Base-by-base conservation (phyloP, 2,797 vertebrate genomes). In the Lacerta viridis region DNA sequence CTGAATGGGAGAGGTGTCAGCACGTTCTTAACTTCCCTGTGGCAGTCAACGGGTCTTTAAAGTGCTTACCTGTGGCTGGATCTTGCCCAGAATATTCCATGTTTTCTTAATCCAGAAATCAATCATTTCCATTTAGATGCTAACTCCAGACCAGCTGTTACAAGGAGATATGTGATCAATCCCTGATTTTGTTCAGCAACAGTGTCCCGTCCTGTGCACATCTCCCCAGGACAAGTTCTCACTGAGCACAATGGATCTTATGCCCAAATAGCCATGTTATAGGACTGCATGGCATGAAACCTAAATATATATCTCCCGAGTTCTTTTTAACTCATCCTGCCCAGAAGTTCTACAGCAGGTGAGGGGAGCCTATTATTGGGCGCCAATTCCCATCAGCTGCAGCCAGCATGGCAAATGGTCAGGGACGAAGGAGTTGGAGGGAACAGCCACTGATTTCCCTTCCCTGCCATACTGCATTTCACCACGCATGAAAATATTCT, bases 91-190 rank as follows among this genome's bases (percentile, higher is more conserved):
- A 29, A 72, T 87, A 64, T 75, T 81, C 20, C n/a, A 41, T 23
- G 25, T 55, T 46, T 75, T 75, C 69, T 74, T 41, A 17, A 75
- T 81, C 36, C 46, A 55, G 55, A 15, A 81, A 10, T 64, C 39
- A 41, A 23, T 75, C 79, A n/a, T 74, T 64, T 61, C 50, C 36
- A 64, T 29, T 61, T 87, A 59, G 69, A 87, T 87, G 10, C 50
- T 33, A 81, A 87, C n/a, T 74, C 23, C 50, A 64, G 29, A 8
- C 39, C 74, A 55, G n/a, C 79, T 64, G 33, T 61, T 29, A 41
- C 33, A 87, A 84, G 27, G 46, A 80, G 68, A 55, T 39, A 74
- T 72, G 27, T 74, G 72, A 81, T 43, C 39, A 20, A 7, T 43
- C 72, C 39, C 55, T 61, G 46, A 61, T 33, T 41, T 41, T 41